A percentile compares a stretch with the other conserved stretches of the same genome.
Evolutionary conservation across 2,113 vertebrate species (phyloP).

Genomic region (Numenius arquata): DNA sequence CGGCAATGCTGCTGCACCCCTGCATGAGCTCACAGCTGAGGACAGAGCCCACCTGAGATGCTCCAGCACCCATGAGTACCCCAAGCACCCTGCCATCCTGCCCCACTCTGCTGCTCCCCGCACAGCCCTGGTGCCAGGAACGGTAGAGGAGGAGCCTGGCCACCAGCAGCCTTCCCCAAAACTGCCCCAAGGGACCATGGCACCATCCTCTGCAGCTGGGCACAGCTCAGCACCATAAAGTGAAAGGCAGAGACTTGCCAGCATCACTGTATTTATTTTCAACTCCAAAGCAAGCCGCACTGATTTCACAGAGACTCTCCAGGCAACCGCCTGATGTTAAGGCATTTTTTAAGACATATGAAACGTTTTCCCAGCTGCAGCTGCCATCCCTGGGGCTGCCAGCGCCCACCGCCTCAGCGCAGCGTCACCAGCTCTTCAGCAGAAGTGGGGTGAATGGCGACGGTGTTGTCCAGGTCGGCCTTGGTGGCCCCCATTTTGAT

Average conservation of each 20-base stretch:
- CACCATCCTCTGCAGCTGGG: fast-evolving
- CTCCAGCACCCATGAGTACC: fast-evolving
- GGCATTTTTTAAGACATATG: fast-evolving
- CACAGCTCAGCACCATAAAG: fast-evolving
- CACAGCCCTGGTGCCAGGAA: background rate
- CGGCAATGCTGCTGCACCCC: background rate
- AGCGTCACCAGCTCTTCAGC: constrained; percentile 51
- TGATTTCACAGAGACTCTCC: fast-evolving
- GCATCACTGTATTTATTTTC: background rate
- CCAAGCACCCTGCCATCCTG: background rate
- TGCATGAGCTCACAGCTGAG: fast-evolving
- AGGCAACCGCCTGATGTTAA: background rate
- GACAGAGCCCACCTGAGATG: background rate
- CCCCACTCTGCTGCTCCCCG: background rate
- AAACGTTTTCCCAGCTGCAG: background rate
- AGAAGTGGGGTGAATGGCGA: constrained; percentile 55
- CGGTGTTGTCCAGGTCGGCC: constrained; percentile 40
- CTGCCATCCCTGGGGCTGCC: fast-evolving
- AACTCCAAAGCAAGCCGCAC: fast-evolving
- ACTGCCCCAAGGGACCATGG: fast-evolving
- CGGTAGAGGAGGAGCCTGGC: fast-evolving
- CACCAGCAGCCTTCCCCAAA: background rate
- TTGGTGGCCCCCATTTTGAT: constrained; percentile 64
- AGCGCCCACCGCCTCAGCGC: background rate
- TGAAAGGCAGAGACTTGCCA: background rate